Percentiles rank a stretch among this genome's conserved stretches.
Conservation (phyloP, 2,888 invertebrate species). For the Plebejus argus region DNA sequence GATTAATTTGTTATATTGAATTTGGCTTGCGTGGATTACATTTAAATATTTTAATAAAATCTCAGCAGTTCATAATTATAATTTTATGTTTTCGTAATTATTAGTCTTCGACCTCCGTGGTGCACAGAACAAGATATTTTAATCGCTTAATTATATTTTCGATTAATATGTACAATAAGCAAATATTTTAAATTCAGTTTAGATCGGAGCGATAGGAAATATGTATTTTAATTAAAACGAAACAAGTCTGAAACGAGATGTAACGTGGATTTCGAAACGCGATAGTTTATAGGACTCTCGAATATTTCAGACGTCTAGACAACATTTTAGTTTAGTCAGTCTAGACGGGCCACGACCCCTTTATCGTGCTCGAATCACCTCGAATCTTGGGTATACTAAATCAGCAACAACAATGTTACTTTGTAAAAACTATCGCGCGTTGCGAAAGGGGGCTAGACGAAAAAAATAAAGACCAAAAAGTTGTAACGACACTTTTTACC, state of each 20-base stretch:
- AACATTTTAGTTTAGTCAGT: conserved; percentile 63
- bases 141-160: not conserved
- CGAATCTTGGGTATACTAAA: conserved; percentile 34
- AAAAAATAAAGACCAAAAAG: no score
- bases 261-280: not conserved
- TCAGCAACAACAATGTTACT: conserved; percentile 23
- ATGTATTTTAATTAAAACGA: not conserved
- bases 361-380: conserved; percentile 41
- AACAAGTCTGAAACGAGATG: not conserved
- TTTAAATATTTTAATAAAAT: not conserved
- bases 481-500: no score
- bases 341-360: conserved; percentile 73
- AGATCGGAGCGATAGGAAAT: no score
- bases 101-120: not conserved
- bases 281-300: conserved; percentile 34
- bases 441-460: no score
- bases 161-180: not conserved
- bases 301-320: conserved; percentile 68
- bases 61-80: not conserved
- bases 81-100: not conserved
- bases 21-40: not conserved
- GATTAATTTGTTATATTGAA: not conserved
- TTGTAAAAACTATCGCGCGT: not conserved
- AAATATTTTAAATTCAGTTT: not conserved
- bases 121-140: not conserved